Evolutionary conservation across 2,113 vertebrate species (phyloP), one percentile per base, ranked within the genome.

Genomic region (Corydoras sp.): DNA sequence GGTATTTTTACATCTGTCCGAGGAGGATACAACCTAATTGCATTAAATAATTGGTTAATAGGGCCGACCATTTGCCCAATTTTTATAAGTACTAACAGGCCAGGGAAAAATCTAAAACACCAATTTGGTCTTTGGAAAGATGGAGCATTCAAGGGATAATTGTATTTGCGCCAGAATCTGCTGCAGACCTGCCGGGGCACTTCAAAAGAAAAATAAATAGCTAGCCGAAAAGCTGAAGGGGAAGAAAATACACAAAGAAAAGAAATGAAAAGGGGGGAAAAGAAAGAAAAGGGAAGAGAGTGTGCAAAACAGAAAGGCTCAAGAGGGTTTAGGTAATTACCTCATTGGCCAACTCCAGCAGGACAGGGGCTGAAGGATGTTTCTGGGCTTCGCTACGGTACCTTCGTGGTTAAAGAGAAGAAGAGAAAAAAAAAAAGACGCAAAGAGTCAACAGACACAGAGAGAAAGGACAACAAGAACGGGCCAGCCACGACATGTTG

Each of bases 261-360:
- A 58, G 72, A 43, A 85, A 65, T 62, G 54, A 62, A 11, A 62
- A 11, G 35, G 53, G 60, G 54, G 63, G 63, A 43, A 67, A 65
- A 49, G 62, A 51, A 58, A 10, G 48, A 48, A 18, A 11, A 64
- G 29, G 49, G 59, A 0, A 4, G 32, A 51, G 51, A 54, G 15
- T 12, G 64, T 68, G 66, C 71, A 77, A 83, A 66, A 80, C 76
- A 10, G 18, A 65, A 82, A 60, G 67, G 75, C 69, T 68, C 31
- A 61, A 68, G 75, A 69, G 58, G 30, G 71, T 70, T 64, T 69
- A 68, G 50, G 55, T 69, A 74, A 88, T 93, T 96, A 99, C 97
- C 95, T 98, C 92, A 91, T 94, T 95, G 88, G 97, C 95, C 84
- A 99, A 83, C 76, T 94, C 90, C 85, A 98, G 88, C 79, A 99